A percentile compares a stretch with the other conserved stretches of the same genome.
phyloP scores from a whole-genome alignment of 2,888 invertebrate species.

The Tenthredo mesomela region DNA sequence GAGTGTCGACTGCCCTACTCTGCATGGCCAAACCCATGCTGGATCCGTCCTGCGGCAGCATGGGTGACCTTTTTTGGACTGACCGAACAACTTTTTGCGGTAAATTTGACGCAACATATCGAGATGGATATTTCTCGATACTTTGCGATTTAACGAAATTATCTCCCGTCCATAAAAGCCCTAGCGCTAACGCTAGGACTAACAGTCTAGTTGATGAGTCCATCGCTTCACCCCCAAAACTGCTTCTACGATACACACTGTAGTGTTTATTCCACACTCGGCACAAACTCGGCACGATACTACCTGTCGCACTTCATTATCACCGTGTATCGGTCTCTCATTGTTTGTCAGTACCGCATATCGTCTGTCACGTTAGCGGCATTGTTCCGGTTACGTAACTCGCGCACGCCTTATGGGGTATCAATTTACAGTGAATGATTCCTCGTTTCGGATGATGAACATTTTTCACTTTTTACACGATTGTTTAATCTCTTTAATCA shows the following conservation, averaged over 20 bases:
- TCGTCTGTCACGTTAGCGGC: constrained; percentile 53
- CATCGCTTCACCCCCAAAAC: constrained; percentile 64
- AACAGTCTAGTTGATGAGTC: constrained; percentile 69
- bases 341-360: constrained; percentile 53
- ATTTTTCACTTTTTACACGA: constrained; percentile 31
- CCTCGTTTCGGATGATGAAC: constrained; percentile 43
- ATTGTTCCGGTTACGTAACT: constrained; percentile 40
- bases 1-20: constrained; percentile 92
- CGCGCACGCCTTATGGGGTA: neutral
- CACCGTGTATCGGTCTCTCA: constrained; percentile 67
- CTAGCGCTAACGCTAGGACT: constrained; percentile 72
- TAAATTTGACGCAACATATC: constrained; percentile 32
- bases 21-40: constrained; percentile 83
- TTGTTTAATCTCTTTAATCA: constrained; percentile 33
- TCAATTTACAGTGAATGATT: constrained; percentile 28
- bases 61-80: constrained; percentile 73
- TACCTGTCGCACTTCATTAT: constrained; percentile 74
- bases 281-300: constrained; percentile 58
- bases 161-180: constrained; percentile 67
- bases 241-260: constrained; percentile 52
- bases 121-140: constrained; percentile 41
- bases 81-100: constrained; percentile 63
- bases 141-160: constrained; percentile 62
- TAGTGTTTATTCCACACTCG: constrained; percentile 53
- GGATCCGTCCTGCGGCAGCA: constrained; percentile 71